Conservation (phyloP, 2,113 vertebrate species). For the Seriola aureovittata region DNA sequence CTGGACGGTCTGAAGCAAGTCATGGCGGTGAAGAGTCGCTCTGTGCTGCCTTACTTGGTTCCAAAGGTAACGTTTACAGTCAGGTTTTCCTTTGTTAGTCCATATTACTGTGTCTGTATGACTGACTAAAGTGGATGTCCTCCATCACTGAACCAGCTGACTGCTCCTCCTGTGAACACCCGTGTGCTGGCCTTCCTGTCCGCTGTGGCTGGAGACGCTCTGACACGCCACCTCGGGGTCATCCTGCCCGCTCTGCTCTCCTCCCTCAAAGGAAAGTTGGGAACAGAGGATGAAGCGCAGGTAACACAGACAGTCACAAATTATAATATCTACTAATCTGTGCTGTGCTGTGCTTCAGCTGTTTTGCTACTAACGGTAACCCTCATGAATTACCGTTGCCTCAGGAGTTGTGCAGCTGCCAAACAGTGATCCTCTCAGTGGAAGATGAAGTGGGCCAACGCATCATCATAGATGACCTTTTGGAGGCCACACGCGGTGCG, state of each 20-base stretch:
- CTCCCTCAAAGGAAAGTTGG: conserved; percentile 93
- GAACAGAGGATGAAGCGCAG: conserved; percentile 90
- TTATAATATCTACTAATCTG: not conserved
- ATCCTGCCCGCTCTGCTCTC: conserved; percentile 96
- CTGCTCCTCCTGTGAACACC: conserved; percentile 93
- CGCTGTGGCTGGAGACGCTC: conserved; percentile 94
- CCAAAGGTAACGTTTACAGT: conserved; percentile 88
- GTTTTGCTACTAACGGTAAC: not conserved
- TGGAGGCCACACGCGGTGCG: conserved; percentile 91
- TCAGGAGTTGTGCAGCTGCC: conserved; percentile 95
- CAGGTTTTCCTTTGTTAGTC: not conserved
- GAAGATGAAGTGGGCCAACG: conserved; percentile 95
- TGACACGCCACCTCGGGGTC: conserved; percentile 95
- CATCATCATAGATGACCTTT: conserved; percentile 95
- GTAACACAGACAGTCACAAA: conserved; percentile 71
- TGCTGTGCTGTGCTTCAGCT: not conserved
- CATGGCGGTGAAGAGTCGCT: conserved; percentile 98
- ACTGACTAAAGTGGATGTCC: not conserved
- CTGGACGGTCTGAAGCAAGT: conserved; percentile 98
- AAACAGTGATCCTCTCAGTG: conserved; percentile 95
- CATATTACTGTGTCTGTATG: not conserved
- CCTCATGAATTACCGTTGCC: not conserved
- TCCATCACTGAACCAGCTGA: conserved; percentile 84
- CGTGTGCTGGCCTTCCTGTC: conserved; percentile 97
- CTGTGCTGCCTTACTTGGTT: conserved; percentile 96